Evolutionary conservation across 64 coral and sea anemone species (phyloP), one percentile per base, ranked within the genome.

Genomic region (Dendronephthya gigantea): DNA sequence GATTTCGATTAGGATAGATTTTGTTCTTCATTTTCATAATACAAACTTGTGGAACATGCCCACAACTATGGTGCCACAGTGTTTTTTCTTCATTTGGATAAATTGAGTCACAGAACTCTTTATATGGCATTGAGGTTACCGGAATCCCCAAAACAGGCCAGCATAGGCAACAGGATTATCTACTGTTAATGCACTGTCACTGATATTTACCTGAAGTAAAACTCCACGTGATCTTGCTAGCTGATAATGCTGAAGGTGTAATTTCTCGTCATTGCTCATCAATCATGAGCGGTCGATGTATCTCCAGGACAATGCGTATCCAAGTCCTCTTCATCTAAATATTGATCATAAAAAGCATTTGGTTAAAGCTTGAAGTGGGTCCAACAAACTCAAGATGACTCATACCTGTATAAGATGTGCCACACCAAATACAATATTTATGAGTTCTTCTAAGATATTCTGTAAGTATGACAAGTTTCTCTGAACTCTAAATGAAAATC

Each of bases 371-470:
- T 39, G 13, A 79, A 17, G 58, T 30, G 6, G 19, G 19, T 15
- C 2, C 0, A 4, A 37, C 3, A 79, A 29, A 79, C 9, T 19
- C 9, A 28, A 35, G 36, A 33, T 36, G 69, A 6, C 17, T 62
- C 91, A 87, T 37, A 98, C 95, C 95, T 56, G 91, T 79, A 87
- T 87, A 94, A 31, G 69, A 89, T 35, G 92, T 91, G 8, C 95
- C 95, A 92, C 95, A 98, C 95, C 92, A 98, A 62, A 93, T 98
- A 84, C 95, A 98, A 62, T 98, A 98, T 32, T 83, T 87, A 84
- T 98, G 92, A 62, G 85, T 52, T 35, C 50, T 84, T 85, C 92
- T 87, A 23, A 98, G 45, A 49, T 98, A 98, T 56, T 91, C 89
- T 39, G 95, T 98, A 0, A 98, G 85, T 55, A 91, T 81, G 0